A percentile compares a stretch with the other conserved stretches of the same genome.
Conservation (phyloP, 2,797 vertebrate species). For the Coregonus suidteri region DNA sequence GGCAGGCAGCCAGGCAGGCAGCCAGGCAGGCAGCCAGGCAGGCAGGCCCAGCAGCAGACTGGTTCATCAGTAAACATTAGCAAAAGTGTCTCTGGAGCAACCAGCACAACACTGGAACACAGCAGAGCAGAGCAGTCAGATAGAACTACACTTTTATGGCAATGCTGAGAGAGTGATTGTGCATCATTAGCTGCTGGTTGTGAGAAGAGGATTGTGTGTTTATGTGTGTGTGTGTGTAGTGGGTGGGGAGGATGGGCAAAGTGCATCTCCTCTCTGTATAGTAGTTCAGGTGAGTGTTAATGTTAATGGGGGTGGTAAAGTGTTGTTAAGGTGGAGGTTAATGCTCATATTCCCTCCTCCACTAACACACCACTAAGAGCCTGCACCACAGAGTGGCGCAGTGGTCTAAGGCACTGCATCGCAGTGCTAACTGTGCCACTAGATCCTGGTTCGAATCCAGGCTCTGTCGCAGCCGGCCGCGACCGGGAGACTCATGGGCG, state of each 20-base stretch:
- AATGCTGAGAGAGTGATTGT: neutral
- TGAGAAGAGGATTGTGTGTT: too few species aligned
- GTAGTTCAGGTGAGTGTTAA: neutral
- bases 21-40: too few species aligned
- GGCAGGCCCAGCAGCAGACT: too few species aligned
- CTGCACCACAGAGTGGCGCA: neutral
- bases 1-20: neutral
- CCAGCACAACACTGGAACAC: neutral
- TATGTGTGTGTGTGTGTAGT: neutral
- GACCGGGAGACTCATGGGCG: too few species aligned
- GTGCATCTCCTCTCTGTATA: neutral
- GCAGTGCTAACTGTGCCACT: too few species aligned
- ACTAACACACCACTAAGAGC: neutral
- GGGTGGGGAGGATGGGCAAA: neutral
- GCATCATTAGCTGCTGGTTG: too few species aligned
- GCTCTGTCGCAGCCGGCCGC: too few species aligned
- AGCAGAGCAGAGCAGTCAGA: neutral
- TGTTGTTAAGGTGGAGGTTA: too few species aligned
- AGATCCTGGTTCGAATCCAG: too few species aligned
- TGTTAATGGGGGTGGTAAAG: too few species aligned
- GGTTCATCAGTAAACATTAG: slow-evolving; percentile 55
- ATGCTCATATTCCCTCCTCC: too few species aligned
- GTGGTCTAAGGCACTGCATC: too few species aligned
- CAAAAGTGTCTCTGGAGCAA: slow-evolving; percentile 13
- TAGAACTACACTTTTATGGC: neutral